Conservation (phyloP, 2,797 vertebrate species). For the Somateria mollissima region DNA sequence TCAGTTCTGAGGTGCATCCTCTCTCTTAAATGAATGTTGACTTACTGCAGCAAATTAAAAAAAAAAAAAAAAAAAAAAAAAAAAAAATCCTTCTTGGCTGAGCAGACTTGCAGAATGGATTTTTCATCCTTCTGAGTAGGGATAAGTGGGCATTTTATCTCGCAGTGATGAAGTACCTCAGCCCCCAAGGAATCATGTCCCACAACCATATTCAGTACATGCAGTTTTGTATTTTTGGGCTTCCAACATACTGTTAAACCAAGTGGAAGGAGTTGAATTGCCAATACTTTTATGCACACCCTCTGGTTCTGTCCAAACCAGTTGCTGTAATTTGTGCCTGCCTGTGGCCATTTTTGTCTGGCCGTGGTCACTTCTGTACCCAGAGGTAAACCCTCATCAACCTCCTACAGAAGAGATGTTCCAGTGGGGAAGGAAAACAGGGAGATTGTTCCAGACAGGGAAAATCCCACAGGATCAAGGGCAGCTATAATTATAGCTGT, state of each 20-base stretch:
- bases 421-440: neutral
- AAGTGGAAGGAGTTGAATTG: neutral
- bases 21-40: constrained; percentile 48
- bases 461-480: constrained; percentile 11
- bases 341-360: neutral
- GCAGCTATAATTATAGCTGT: constrained; percentile 10
- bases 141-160: neutral
- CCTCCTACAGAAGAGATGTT: neutral
- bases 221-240: neutral
- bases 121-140: neutral
- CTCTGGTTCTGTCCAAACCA: neutral
- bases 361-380: neutral
- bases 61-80: neutral
- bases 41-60: constrained; percentile 1
- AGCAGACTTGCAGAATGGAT: neutral
- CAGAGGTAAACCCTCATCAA: neutral
- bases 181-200: neutral
- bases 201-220: neutral
- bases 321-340: neutral
- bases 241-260: neutral
- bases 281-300: neutral
- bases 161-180: neutral
- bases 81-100: neutral
- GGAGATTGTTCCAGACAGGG: neutral
- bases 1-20: neutral